Evolutionary conservation across 1,140 invertebrate species (phyloP).

Genomic region (Diachasma alloeum): DNA sequence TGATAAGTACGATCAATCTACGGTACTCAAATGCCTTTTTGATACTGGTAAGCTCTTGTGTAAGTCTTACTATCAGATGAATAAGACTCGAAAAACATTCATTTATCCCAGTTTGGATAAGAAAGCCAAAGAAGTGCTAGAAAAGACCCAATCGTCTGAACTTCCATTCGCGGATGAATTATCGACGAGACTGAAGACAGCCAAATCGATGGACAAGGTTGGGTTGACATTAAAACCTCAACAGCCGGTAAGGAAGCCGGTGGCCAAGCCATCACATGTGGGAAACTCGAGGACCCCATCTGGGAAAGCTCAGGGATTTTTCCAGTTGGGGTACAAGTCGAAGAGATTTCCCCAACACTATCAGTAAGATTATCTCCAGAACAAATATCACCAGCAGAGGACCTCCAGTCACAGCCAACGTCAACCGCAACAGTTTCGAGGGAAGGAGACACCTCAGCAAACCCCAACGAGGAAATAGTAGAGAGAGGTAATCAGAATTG

Average conservation of each 20-base stretch:
- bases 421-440: conserved; percentile 6
- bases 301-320: too few species aligned
- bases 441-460: background rate
- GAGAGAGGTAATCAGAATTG: background rate
- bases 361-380: background rate
- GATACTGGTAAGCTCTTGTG: conserved; percentile 31
- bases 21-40: conserved; percentile 19
- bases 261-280: too few species aligned
- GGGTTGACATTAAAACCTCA: conserved; percentile 25
- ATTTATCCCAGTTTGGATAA: conserved; percentile 30
- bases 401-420: background rate
- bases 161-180: conserved; percentile 25
- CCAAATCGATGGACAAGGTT: conserved; percentile 33
- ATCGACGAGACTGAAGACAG: conserved; percentile 25
- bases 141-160: conserved; percentile 22
- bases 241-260: too few species aligned
- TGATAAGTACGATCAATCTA: background rate
- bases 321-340: too few species aligned
- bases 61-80: conserved; percentile 21
- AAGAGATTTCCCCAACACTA: background rate
- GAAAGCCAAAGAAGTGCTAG: conserved; percentile 28
- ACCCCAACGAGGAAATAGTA: background rate
- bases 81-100: conserved; percentile 24
- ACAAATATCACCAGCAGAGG: background rate
- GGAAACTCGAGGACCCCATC: too few species aligned